Evolutionary conservation across 2,113 vertebrate species (phyloP).

Genomic region (Orycteropus afer): DNA sequence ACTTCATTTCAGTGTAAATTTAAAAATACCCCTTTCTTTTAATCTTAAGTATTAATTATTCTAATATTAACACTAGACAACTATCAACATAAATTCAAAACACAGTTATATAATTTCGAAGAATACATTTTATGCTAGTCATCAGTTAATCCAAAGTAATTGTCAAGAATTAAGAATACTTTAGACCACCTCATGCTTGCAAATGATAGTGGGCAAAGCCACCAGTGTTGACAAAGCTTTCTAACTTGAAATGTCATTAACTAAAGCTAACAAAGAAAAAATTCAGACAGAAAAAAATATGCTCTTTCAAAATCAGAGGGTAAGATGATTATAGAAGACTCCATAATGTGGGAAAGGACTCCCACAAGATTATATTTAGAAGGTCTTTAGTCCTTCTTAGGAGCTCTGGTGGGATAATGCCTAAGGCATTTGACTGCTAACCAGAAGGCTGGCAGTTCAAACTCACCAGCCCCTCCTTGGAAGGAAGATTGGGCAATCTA

Average conservation of each 20-base stretch:
- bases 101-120: constrained; percentile 54
- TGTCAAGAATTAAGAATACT: constrained; percentile 30
- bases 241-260: not conserved
- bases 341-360: not conserved
- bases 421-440: too few relatives aligned
- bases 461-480: too few relatives aligned
- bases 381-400: not conserved
- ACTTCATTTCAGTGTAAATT: not conserved
- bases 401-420: too few relatives aligned
- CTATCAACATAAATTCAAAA: not conserved
- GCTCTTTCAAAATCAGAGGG: constrained; percentile 10
- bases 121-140: constrained; percentile 10
- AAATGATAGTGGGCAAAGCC: constrained; percentile 10
- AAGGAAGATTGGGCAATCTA: too few relatives aligned
- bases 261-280: not conserved
- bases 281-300: constrained; percentile 24
- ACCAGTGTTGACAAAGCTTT: not conserved
- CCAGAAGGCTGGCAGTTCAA: too few relatives aligned
- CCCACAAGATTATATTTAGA: not conserved
- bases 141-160: constrained; percentile 14
- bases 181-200: not conserved
- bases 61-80: constrained; percentile 41
- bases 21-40: not conserved
- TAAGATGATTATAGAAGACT: not conserved
- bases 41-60: constrained; percentile 20